Evolutionary conservation across 1,140 invertebrate species (phyloP), one percentile per base, ranked within the genome.

Genomic region (Ips nitidus): DNA sequence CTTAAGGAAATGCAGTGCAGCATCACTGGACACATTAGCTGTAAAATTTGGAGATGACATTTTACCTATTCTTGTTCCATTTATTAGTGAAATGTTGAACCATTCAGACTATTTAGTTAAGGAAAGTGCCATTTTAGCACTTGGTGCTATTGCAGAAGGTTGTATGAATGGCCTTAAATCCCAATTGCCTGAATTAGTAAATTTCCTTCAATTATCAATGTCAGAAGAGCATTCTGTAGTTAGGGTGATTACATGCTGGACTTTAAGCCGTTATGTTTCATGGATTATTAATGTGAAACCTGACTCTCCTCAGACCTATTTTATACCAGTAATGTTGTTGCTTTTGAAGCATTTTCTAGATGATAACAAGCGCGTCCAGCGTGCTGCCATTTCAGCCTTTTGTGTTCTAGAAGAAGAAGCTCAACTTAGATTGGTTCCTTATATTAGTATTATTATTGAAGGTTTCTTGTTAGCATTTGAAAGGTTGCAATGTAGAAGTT

Each of bases 351-450:
- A 97, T 77, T 94, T 99, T 43, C 82, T 99, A 41, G 98, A 99
- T 83, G 90, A 91, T 41, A 99, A 99, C 81, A 99, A 99, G 80
- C 86, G 96, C 50, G 98, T 99, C 0, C 98, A 99, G 82, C 96
- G 99, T 82, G 98, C 98, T 0, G 98, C 98, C 0, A 99, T 98
- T 78, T 98, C 96, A 4, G 97, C 98, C 0, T 99, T 99, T 83
- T 98, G 98, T 1, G 98, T 98, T 0, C 86, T 99, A 2, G 97
- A 99, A 80, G 98, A 99, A 80, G 97, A 99, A 80, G 98, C 98
- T 0, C 97, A 95, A 78, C 95, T 94, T 3, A 96, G 98, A 82
- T 83, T 99, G 36, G 95, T 99, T 39, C 97, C 97, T 8, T 99
- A 99, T 81, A 86, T 99, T 62, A 92, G 93, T 69, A 95, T 94